Evolutionary conservation across 2,888 invertebrate genomes (phyloP), one percentile per base, ranked within the genome.

Genomic region (Amphipyra berbera): DNA sequence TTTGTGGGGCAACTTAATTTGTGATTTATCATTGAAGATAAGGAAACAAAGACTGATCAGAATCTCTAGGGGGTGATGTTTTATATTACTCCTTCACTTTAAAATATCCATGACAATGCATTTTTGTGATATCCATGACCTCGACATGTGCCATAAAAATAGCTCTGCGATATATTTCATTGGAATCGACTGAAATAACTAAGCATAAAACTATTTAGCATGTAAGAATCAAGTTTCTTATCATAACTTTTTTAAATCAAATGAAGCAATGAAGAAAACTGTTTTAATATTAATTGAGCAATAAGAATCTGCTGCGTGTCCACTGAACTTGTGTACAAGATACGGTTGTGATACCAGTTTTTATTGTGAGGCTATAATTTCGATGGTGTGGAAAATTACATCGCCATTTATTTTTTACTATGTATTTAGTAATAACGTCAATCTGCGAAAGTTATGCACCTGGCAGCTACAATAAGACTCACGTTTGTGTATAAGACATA

Each of bases 31-130:
- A 78, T 68, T 75, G 72, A 80, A 70, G 52, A 61, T 79, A 81
- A 81, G 74, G 76, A 79, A 78, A 82, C 69, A 71, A 90, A 90
- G 91, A 91, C 91, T 91, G 91, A 91, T 82, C 68, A 64, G 83
- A 88, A 89, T 88, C 87, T 88, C 87, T 83, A 71, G 61, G 70
- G 68, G 70, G 68, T 67, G 54, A 73, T 75, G 69, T 69, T 68
- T 66, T 67, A 70, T 73, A 68, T 70, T 70, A 50, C 72, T 68
- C 50, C 57, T 75, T 49, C 63, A 61, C 47, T 50, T 57, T 42
- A 63, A 78, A 70, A 73, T 76, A 82, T 82, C 85, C 89, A 90
- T 90, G 89, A 89, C 88, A 84, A 74, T 76, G 76, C 78, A 76
- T 80, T 84, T 85, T 81, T 86, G 84, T 88, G 86, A 87, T 88